Percentiles rank a stretch among this genome's conserved stretches.
phyloP scores from a whole-genome alignment of 2,888 invertebrate species.

The Platycheirus rosarum region DNA sequence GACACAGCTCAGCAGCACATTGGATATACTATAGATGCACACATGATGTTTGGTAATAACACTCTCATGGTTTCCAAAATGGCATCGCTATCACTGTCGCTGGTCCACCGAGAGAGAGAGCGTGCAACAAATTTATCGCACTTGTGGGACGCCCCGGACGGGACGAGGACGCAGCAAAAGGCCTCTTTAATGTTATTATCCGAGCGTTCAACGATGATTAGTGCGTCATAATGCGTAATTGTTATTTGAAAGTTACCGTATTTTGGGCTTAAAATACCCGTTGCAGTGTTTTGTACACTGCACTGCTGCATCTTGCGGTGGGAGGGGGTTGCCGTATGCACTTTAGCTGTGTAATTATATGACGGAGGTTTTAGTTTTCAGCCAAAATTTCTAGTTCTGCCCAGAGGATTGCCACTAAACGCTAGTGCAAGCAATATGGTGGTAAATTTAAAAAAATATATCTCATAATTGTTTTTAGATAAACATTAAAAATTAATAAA shows the following conservation, averaged over 20 bases:
- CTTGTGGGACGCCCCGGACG: constrained; percentile 54
- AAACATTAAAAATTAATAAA: background rate
- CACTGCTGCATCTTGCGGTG: background rate
- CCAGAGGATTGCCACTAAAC: constrained; percentile 7
- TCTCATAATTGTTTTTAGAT: constrained; percentile 8
- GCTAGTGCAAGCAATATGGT: constrained; percentile 17
- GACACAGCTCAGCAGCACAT: background rate
- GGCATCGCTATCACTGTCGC: constrained; percentile 19
- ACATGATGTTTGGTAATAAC: constrained; percentile 10
- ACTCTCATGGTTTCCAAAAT: constrained; percentile 44
- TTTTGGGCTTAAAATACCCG: constrained; percentile 24
- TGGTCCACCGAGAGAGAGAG: constrained; percentile 1
- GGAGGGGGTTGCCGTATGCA: too few relatives aligned
- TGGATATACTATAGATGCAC: too few relatives aligned
- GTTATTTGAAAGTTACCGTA: constrained; percentile 66
- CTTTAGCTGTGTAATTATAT: constrained; percentile 3
- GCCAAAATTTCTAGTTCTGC: background rate
- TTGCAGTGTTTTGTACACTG: too few relatives aligned
- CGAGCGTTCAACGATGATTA: constrained; percentile 65
- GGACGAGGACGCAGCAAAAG: constrained; percentile 46
- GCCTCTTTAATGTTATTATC: constrained; percentile 71
- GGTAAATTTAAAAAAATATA: background rate
- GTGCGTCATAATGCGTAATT: constrained; percentile 73
- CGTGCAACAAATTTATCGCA: constrained; percentile 60
- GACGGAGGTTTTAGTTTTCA: background rate